A percentile compares a stretch with the other conserved stretches of the same genome.
Conservation (phyloP, 2,797 vertebrate species). For the Graptemys geographica region DNA sequence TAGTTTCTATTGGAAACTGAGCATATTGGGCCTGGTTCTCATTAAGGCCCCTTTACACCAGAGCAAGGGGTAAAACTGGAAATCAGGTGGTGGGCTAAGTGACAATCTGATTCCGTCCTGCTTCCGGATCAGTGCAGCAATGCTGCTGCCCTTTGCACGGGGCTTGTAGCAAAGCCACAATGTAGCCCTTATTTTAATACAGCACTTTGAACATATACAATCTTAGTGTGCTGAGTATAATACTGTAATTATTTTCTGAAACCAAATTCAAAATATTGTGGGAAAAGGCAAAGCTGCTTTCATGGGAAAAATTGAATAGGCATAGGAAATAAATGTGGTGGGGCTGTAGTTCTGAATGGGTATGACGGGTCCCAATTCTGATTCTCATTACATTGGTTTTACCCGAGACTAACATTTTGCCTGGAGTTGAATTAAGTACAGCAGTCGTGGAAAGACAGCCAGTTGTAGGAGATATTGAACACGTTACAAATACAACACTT, state of each 20-base stretch:
- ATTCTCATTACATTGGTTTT: not conserved
- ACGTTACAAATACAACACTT: too few relatives aligned
- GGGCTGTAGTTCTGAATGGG: not conserved
- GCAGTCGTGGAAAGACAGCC: not conserved
- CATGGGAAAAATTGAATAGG: not conserved
- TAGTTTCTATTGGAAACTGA: not conserved
- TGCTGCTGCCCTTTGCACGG: not conserved
- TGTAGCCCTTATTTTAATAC: not conserved
- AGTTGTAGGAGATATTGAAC: not conserved
- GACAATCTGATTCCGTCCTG: not conserved
- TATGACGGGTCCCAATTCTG: not conserved
- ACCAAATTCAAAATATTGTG: not conserved
- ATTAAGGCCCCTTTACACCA: not conserved
- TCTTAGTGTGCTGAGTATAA: fast-evolving
- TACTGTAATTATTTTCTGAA: not conserved
- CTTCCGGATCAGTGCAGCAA: not conserved
- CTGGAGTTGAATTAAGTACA: not conserved
- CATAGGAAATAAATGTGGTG: not conserved
- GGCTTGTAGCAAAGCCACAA: not conserved
- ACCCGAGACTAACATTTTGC: not conserved
- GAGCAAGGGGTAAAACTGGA: not conserved
- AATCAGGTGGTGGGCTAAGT: not conserved
- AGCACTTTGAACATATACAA: not conserved
- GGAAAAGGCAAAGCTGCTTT: not conserved
- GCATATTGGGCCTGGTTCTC: not conserved